These are phyloP conservation scores for Isotomurus palustris DNA, from an alignment of 2,888 invertebrate genomes.

Conservation along the genomic window DNA sequence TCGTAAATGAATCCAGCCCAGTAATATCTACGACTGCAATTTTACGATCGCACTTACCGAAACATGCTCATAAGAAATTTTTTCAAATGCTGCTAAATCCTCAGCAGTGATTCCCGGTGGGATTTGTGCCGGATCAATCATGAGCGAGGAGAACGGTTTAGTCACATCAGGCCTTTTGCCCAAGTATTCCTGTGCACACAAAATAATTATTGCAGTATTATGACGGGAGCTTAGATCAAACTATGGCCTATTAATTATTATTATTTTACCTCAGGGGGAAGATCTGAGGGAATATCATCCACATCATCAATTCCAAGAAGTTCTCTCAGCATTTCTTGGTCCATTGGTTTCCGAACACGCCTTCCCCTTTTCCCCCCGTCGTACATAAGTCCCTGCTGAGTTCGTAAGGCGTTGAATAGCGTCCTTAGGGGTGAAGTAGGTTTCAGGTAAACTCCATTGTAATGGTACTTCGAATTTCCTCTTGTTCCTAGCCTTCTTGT, in stretches of 20 bases:
- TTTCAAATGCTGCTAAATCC: conserved; percentile 18
- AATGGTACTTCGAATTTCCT: conserved; percentile 12
- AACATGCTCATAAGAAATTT: conserved; percentile 17
- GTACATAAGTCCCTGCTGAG: conserved; percentile 26
- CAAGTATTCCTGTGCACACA: conserved; percentile 22
- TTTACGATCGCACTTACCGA: conserved; percentile 4
- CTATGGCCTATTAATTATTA: no score
- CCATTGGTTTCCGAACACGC: conserved; percentile 15
- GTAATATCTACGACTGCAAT: not conserved
- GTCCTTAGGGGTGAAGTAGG: conserved; percentile 13
- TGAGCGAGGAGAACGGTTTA: not conserved
- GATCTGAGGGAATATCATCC: conserved; percentile 16
- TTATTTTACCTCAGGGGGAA: not conserved
- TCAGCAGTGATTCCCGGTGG: not conserved
- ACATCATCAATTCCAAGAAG: conserved; percentile 22
- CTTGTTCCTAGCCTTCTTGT: conserved; percentile 7
- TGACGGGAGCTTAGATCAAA: no score
- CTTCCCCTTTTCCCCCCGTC: conserved; percentile 24
- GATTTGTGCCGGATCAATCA: conserved; percentile 9
- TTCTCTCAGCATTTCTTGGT: conserved; percentile 17
- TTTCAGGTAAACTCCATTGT: conserved; percentile 8
- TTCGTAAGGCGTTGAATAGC: conserved; percentile 19
- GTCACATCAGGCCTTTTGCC: conserved; percentile 8
- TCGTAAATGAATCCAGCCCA: not conserved
- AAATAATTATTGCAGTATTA: no score